Evolutionary conservation across 1,140 invertebrate species (phyloP).

Genomic region (Penaeus vannamei): DNA sequence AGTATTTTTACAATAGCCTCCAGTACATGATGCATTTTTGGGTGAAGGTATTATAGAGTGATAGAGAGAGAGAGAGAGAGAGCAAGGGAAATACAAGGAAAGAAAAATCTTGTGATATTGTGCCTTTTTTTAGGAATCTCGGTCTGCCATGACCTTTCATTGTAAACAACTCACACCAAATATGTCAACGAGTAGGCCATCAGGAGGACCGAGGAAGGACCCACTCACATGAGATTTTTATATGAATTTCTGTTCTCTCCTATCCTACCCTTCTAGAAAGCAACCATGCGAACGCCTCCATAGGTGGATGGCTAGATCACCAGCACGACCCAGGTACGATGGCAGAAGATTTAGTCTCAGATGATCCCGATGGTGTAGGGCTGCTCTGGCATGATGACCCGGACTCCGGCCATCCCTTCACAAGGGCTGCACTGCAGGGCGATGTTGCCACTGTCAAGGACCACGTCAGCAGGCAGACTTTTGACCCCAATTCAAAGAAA

Average conservation of each 20-base stretch:
- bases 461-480: constrained; percentile 55
- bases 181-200: too few relatives aligned
- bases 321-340: constrained; percentile 19
- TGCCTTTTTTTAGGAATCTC: too few relatives aligned
- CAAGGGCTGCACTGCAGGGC: constrained; percentile 59
- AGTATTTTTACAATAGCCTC: too few relatives aligned
- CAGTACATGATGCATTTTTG: too few relatives aligned
- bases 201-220: background rate
- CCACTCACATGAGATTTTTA: background rate
- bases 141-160: too few relatives aligned
- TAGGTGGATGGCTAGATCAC: constrained; percentile 38
- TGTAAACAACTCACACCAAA: background rate
- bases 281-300: constrained; percentile 1
- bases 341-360: constrained; percentile 36
- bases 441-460: constrained; percentile 53
- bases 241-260: background rate
- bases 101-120: too few relatives aligned
- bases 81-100: too few relatives aligned
- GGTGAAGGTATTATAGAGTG: too few relatives aligned
- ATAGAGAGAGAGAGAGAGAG: too few relatives aligned
- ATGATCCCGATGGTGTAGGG: constrained; percentile 48
- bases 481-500: constrained; percentile 64
- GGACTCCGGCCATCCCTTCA: constrained; percentile 66
- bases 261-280: background rate
- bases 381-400: constrained; percentile 64